phyloP scores from a whole-genome alignment of 2,888 invertebrate species.

The Tipula confusa region DNA sequence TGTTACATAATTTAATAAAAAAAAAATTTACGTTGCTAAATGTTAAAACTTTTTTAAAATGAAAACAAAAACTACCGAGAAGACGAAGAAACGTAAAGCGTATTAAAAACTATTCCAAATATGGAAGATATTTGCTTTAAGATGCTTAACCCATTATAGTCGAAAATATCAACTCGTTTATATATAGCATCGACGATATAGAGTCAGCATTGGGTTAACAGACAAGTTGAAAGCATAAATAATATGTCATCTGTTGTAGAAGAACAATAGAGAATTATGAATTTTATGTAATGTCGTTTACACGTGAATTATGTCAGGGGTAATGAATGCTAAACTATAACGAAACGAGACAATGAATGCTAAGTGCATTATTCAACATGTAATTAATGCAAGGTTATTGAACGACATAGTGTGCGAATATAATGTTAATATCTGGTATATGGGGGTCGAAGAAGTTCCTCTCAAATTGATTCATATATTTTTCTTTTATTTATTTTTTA shows the following conservation, averaged over 20 bases:
- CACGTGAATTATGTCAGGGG: background rate
- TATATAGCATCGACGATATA: background rate
- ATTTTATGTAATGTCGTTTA: background rate
- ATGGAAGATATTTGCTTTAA: background rate
- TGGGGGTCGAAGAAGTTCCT: no score
- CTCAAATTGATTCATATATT: no score
- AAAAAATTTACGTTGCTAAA: background rate
- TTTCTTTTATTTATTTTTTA: no score
- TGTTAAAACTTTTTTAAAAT: background rate
- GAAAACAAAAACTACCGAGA: background rate
- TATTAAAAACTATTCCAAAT: background rate
- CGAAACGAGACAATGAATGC: background rate
- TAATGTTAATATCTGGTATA: no score
- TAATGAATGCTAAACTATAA: background rate
- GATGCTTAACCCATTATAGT: background rate
- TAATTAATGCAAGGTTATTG: background rate
- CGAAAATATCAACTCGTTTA: background rate
- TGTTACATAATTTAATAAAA: background rate
- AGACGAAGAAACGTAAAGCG: background rate
- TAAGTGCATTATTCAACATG: background rate
- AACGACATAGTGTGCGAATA: background rate
- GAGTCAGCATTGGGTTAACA: background rate
- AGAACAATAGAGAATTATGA: background rate
- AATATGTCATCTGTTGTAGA: background rate
- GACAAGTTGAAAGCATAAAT: background rate